Evolutionary conservation across 2,797 vertebrate genomes (phyloP), one percentile per base, ranked within the genome.

Genomic region (Diplodus sargus): DNA sequence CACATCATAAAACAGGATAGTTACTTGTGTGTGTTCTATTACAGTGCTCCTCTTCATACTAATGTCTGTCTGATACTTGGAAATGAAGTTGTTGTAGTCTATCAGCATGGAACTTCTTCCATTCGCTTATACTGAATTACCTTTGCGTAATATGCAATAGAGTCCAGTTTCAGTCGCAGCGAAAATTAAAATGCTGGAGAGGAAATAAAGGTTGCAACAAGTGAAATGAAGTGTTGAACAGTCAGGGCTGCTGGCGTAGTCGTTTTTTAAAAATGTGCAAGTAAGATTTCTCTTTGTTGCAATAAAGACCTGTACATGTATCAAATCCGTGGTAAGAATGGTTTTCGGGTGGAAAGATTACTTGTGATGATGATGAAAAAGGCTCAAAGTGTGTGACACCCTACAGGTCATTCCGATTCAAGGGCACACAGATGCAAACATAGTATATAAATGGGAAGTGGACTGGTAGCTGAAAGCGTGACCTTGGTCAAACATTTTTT

Each of bases 401-500:
- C 25, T 6, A 60, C 34, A 3, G 18, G 14, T 45, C 14, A 2
- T 15, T 57, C 39, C 49, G 30, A 72, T 64, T 81, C 54, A 65
- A 52, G 28, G 66, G 18, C 68, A 30, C 78, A 58, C 16, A 43
- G 34, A 57, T 62, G 45, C 8, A 78, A 78, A 69, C 30, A 58
- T 45, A 64, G 47, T n/a, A 5, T 11, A 16, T 75, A 20, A 70
- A 65, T 23, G 18, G 42, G 56, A 70, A 10, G 43, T 34, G 49
- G 13, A 42, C 85, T 75, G 28, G 43, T 51, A 67, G 34, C 49
- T 61, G 39, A 63, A 63, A 43, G 66, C 45, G 4, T 66, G 74
- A 78, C 67, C 61, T 78, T 53, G n/a, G 4, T 34, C 23, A 81
- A 81, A 67, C 18, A 42, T 66, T 76, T 74, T 74, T 60, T 72